Base-by-base conservation (phyloP, 92 coral and sea anemone genomes). In the Pocillopora grandis region DNA sequence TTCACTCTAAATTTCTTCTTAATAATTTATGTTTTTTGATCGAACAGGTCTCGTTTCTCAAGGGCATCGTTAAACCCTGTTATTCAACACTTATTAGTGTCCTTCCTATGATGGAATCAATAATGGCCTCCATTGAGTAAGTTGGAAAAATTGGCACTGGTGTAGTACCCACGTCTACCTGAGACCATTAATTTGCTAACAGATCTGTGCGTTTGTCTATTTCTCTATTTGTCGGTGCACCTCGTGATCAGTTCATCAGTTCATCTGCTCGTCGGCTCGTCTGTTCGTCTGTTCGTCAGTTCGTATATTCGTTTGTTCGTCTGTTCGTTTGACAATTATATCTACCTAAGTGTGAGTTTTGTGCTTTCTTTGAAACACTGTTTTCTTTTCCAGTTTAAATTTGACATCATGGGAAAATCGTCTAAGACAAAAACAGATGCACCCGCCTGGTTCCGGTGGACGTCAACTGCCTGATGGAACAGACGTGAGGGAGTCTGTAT, bases 1-100 rank as follows among this genome's bases (percentile, higher is more conserved):
- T 42, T 42, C 52, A 2, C 52, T 7, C 8, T 7, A 42, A 42
- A 42, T 7, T 42, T 42, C 59, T 42, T 6, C 12, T 36, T n/a
- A 49, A 63, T 64, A 4, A 19, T 55, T 20, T 17, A 19, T 49
- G 31, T 42, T 49, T 2, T 14, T 73, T 20, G 1, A 17, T 88
- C 79, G 59, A 20, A 31, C 57, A 96, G 96, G 87, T 92, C 19
- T 88, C 93, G 15, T 94, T 96, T 79, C 82, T 96, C 60, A 92
- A 91, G 70, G 98, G 94, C 2, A 90, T 94, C 35, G 98, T 92
- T 6, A 90, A 86, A 72, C 97, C 93, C 49, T 96, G 98, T 61
- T 96, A 88, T 83, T 36, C 87, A 15, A 20, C 89, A 1, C 94
- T 96, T 3, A 48, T 66, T 72, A 81, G 89, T 68, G 74, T 92